Conservation (phyloP, 2,888 invertebrate genomes). For the Agrotis puta region DNA sequence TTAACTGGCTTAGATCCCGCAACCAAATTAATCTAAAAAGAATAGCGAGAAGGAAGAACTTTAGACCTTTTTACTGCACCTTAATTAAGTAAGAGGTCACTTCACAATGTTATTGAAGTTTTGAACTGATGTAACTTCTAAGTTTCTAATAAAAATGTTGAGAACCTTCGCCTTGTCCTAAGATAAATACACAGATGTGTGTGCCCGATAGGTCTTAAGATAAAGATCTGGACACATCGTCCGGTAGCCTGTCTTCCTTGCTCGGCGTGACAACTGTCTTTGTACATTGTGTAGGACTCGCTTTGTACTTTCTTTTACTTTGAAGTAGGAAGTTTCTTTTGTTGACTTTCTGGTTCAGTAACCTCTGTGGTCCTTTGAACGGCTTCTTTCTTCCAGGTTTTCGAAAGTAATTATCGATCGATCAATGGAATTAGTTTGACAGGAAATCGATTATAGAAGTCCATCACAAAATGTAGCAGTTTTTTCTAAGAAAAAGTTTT, state of each 20-base stretch:
- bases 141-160: slow-evolving; percentile 22
- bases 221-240: slow-evolving; percentile 47
- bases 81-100: not conserved
- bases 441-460: no score
- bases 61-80: not conserved
- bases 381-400: not conserved
- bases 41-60: no score
- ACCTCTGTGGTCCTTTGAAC: not conserved
- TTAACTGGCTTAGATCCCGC: no score
- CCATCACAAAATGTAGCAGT: no score
- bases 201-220: slow-evolving; percentile 48
- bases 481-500: no score
- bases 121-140: not conserved
- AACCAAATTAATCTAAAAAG: no score
- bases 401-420: not conserved
- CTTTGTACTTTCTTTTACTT: slow-evolving; percentile 17
- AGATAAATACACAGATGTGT: slow-evolving; percentile 47
- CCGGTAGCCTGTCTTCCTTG: slow-evolving; percentile 43
- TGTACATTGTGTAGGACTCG: slow-evolving; percentile 15
- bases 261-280: slow-evolving; percentile 25
- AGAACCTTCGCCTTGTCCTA: slow-evolving; percentile 26
- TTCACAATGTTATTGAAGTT: not conserved
- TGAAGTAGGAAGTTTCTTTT: slow-evolving; percentile 7
- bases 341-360: slow-evolving; percentile 16
- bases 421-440: not conserved